These are phyloP conservation scores for Machimus atricapillus DNA, from an alignment of 2,888 invertebrate species.

Conservation along the genomic window DNA sequence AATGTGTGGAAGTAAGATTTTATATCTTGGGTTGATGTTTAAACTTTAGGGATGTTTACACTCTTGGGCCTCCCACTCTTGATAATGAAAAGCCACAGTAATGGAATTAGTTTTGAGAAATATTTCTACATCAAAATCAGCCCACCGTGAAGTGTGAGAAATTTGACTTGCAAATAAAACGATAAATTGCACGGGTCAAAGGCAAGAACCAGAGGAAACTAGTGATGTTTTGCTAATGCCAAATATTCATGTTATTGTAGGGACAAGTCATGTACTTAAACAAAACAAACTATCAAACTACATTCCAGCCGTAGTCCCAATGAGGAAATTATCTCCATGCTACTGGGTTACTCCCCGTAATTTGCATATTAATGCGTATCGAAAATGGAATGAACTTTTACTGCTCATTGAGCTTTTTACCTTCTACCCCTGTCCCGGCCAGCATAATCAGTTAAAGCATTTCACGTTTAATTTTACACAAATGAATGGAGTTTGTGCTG, in stretches of 20 bases:
- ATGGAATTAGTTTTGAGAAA: neutral
- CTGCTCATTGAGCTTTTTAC: conserved; percentile 18
- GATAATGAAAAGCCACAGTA: neutral
- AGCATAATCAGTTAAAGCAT: neutral
- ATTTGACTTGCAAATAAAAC: neutral
- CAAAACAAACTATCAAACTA: neutral
- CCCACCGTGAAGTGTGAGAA: neutral
- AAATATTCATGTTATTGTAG: neutral
- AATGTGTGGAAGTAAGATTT: neutral
- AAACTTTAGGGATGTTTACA: neutral
- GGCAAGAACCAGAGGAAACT: neutral
- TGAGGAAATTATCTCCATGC: neutral
- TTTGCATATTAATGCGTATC: conserved; percentile 27
- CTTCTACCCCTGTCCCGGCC: neutral
- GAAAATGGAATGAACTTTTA: conserved; percentile 14
- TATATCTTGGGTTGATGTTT: neutral
- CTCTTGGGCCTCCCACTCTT: neutral
- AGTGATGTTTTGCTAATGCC: neutral
- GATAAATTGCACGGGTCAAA: neutral
- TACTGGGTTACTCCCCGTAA: neutral
- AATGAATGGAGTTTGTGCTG: neutral
- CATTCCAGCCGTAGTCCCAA: neutral
- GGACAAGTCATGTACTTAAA: neutral
- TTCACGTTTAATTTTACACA: conserved; percentile 9
- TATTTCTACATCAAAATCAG: neutral